These are phyloP conservation scores for Eilema sororculum DNA, from an alignment of 2,888 invertebrate genomes.

Conservation along the genomic window DNA sequence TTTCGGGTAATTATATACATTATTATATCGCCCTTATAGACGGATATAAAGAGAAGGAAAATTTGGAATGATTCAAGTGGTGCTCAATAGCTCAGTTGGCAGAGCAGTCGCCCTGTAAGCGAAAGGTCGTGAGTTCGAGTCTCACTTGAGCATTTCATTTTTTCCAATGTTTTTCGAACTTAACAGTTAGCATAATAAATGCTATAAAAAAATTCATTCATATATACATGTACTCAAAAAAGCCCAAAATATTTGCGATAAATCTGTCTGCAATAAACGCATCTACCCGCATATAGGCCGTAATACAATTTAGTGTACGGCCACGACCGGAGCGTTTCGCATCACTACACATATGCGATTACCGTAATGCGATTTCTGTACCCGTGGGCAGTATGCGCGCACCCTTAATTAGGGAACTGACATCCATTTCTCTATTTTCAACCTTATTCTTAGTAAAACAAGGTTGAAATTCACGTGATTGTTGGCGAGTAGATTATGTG, in stretches of 20 bases:
- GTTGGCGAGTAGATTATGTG: constrained; percentile 30
- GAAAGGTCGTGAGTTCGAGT: no score
- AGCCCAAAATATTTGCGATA: constrained; percentile 14
- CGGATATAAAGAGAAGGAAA: no score
- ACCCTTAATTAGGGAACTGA: constrained; percentile 57
- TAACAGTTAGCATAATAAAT: no score
- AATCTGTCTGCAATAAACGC: constrained; percentile 25
- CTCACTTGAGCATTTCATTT: no score
- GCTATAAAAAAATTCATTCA: no score
- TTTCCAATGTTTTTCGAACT: no score
- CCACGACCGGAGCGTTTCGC: constrained; percentile 46
- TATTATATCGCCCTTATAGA: no score
- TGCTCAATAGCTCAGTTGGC: no score
- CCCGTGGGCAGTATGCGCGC: constrained; percentile 57
- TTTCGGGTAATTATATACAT: no score
- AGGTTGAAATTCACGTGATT: constrained; percentile 16
- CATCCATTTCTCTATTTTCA: constrained; percentile 8
- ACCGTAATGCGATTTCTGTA: constrained; percentile 62
- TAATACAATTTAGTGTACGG: constrained; percentile 32
- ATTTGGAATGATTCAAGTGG: no score
- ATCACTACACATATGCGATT: constrained; percentile 71
- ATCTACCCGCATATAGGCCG: constrained; percentile 19
- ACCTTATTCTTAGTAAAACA: constrained; percentile 1
- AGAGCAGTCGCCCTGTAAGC: no score
- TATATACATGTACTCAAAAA: background rate